These are phyloP conservation scores for Diplodus sargus DNA, from an alignment of 2,797 vertebrate species.

Conservation along the genomic window DNA sequence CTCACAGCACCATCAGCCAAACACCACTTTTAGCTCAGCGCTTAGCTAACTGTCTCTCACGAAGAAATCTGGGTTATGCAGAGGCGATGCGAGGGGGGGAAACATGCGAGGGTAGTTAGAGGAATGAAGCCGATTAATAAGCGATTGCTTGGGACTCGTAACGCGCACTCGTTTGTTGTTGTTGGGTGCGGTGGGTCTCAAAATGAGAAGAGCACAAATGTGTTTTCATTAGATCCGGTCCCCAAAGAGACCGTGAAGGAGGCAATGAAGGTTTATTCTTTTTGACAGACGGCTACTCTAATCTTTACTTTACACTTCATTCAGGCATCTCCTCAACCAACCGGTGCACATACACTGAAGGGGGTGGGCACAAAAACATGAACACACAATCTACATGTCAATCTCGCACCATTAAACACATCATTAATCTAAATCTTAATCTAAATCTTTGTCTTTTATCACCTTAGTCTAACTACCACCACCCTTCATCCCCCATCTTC, in stretches of 20 bases:
- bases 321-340: not conserved
- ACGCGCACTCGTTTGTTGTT: conserved; percentile 8
- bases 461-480: not conserved
- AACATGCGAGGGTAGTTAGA: conserved; percentile 6
- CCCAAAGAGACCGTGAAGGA: not conserved
- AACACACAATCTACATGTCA: not conserved
- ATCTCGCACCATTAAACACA: not conserved
- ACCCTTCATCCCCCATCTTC: conserved; percentile 9
- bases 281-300: not conserved
- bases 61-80: conserved; percentile 24
- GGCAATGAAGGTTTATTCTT: not conserved
- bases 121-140: conserved; percentile 19
- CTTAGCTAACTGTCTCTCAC: conserved; percentile 33
- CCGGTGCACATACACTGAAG: too few relatives aligned
- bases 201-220: conserved; percentile 5
- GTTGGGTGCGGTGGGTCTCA: not conserved
- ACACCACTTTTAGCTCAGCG: conserved; percentile 65
- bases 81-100: conserved; percentile 3
- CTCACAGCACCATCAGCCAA: conserved; percentile 69
- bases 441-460: not conserved
- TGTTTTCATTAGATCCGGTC: conserved; percentile 19
- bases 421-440: too few relatives aligned
- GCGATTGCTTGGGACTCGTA: not conserved
- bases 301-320: not conserved
- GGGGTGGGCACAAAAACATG: not conserved